A percentile compares a stretch with the other conserved stretches of the same genome.
phyloP scores from a whole-genome alignment of 2,797 vertebrate genomes.

The Chanos chanos region DNA sequence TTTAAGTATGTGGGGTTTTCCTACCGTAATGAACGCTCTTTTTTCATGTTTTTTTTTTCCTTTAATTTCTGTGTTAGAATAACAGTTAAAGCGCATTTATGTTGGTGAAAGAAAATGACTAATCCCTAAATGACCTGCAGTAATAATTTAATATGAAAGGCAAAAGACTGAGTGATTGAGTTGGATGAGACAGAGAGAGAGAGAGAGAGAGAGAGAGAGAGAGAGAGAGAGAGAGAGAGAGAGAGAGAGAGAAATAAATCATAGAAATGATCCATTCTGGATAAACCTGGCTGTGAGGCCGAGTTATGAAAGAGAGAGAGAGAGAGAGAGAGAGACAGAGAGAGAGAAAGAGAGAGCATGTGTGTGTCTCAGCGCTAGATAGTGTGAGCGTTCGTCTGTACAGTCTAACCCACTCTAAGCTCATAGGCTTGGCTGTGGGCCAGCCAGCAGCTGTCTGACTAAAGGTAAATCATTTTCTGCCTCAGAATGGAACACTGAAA shows the following conservation, averaged over 20 bases:
- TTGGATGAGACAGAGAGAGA: constrained; percentile 54
- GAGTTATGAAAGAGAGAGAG: too few relatives aligned
- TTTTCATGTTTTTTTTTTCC: too few relatives aligned
- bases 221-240: not conserved
- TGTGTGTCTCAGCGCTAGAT: constrained; percentile 12
- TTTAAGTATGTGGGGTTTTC: too few relatives aligned
- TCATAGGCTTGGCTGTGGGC: constrained; percentile 63
- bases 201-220: constrained; percentile 34
- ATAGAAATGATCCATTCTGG: not conserved
- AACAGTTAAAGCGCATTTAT: too few relatives aligned
- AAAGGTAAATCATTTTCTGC: constrained; percentile 75
- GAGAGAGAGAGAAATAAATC: constrained; percentile 3
- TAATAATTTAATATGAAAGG: not conserved
- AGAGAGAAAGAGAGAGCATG: constrained; percentile 19
- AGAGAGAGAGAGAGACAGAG: constrained; percentile 23
- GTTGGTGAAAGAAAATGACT: too few relatives aligned
- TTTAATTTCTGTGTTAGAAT: too few relatives aligned
- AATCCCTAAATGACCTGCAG: not conserved
- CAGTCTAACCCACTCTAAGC: constrained; percentile 57
- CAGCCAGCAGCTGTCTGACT: constrained; percentile 60
- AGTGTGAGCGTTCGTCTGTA: constrained; percentile 44
- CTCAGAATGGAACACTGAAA: constrained; percentile 65
- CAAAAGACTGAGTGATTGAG: constrained; percentile 24
- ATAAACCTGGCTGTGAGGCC: not conserved
- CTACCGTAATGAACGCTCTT: too few relatives aligned